phyloP scores from a whole-genome alignment of 2,797 vertebrate species.

The Alauda arvensis region DNA sequence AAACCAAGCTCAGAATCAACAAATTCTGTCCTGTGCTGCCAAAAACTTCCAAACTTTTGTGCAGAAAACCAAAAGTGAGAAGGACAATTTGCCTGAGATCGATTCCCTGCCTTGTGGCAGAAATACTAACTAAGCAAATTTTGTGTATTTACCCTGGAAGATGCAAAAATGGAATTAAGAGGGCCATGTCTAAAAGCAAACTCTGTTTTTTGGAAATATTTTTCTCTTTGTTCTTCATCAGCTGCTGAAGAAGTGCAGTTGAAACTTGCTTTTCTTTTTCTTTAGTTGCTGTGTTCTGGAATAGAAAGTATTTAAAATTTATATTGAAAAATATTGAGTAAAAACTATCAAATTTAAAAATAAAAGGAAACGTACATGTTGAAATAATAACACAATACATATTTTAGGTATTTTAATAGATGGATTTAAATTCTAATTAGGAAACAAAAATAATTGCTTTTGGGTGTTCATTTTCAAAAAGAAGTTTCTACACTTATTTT shows the following conservation, averaged over 20 bases:
- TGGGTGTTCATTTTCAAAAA: rapidly evolving
- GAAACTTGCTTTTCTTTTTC: neutral
- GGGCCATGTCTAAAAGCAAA: neutral
- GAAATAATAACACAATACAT: neutral
- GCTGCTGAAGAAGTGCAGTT: neutral
- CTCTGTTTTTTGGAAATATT: neutral
- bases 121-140: neutral
- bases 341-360: neutral
- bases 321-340: neutral
- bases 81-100: neutral
- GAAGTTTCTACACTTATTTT: neutral
- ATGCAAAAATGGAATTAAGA: neutral
- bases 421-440: neutral
- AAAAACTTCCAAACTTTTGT: neutral
- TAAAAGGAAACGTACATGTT: neutral
- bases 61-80: neutral
- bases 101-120: neutral
- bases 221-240: neutral
- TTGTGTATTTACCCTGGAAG: neutral
- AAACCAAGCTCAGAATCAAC: neutral
- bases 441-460: neutral
- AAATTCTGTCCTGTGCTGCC: neutral
- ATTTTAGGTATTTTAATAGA: neutral
- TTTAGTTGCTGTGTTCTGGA: neutral
- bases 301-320: neutral